Evolutionary conservation across 2,888 invertebrate genomes (phyloP), one percentile per base, ranked within the genome.

Genomic region (Hydropsyche betteni): DNA sequence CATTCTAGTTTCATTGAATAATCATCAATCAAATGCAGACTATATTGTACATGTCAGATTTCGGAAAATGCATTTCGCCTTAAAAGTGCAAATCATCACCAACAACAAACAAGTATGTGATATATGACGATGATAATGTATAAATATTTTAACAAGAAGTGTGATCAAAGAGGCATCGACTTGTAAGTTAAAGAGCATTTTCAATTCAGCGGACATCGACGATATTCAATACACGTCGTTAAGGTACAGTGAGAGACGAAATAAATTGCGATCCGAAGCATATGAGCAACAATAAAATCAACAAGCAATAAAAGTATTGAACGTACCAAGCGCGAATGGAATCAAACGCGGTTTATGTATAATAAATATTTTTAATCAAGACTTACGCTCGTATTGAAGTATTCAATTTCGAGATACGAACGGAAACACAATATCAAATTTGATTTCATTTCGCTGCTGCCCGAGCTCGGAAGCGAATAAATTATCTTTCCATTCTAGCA

Each of bases 341-440:
- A 24, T 24, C 24, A 24, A 24, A 24, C 24, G 24, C 24, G 24
- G 24, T 24, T 24, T 24, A 24, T 24, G 24, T 64, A 64, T 36
- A 12, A 64, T 64, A 64, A 64, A 64, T 64, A 24, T 64, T 64
- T 34, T 64, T 64, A 64, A 64, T 64, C 36, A 36, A 64, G 36
- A 36, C 12, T 34, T 64, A 12, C 64, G 36, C 10, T 10, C 36
- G 6, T 34, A n/a, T 34, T 58, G 58, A 58, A 64, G 36, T 64
- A 64, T 64, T 64, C 64, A 64, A 64, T 64, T 64, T 36, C 24
- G 58, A 58, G 58, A 24, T 58, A 14, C 24, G 58, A 58, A 58
- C 24, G 16, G 64, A 36, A 64, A 64, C 64, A 64, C 64, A 64
- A 64, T 64, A 64, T 64, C 36, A 64, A 64, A 64, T 64, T 64